Conservation (phyloP, 2,888 invertebrate species). For the Rotaria sp. region DNA sequence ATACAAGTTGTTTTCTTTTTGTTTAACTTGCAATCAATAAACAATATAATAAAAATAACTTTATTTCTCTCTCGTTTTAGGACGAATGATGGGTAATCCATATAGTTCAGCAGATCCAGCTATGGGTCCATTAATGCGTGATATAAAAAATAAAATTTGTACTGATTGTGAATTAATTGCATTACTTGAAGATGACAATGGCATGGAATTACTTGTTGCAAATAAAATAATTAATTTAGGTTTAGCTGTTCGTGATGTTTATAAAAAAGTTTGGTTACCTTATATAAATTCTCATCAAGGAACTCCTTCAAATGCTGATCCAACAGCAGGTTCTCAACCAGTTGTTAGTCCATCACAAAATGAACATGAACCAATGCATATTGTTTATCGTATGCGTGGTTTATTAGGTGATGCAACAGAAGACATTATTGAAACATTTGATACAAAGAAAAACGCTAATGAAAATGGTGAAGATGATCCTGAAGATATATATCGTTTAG, state of each 20-base stretch:
- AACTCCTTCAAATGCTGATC: background rate
- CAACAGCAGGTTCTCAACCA: background rate
- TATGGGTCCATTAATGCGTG: constrained; percentile 90
- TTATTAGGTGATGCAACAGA: constrained; percentile 95
- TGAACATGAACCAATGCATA: constrained; percentile 91
- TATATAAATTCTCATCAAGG: constrained; percentile 41
- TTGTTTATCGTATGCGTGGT: constrained; percentile 94
- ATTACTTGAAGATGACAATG: constrained; percentile 89
- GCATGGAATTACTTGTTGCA: constrained; percentile 91
- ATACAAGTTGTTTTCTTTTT: too few relatives aligned
- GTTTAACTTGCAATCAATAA: too few relatives aligned
- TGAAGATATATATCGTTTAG: constrained; percentile 85
- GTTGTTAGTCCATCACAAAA: constrained; percentile 55
- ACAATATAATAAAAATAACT: too few relatives aligned
- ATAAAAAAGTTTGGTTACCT: constrained; percentile 59
- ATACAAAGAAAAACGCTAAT: constrained; percentile 63
- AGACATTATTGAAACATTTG: constrained; percentile 89
- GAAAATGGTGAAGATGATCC: constrained; percentile 77
- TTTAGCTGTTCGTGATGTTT: constrained; percentile 77
- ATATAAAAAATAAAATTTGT: constrained; percentile 90
- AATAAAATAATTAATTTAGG: constrained; percentile 96
- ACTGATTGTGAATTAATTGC: constrained; percentile 92
- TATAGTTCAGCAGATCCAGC: constrained; percentile 87
- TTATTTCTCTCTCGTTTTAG: constrained; percentile 56
- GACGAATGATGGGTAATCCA: constrained; percentile 93